Conservation (phyloP, 2,888 invertebrate species). For the Cheiracanthium punctorium region DNA sequence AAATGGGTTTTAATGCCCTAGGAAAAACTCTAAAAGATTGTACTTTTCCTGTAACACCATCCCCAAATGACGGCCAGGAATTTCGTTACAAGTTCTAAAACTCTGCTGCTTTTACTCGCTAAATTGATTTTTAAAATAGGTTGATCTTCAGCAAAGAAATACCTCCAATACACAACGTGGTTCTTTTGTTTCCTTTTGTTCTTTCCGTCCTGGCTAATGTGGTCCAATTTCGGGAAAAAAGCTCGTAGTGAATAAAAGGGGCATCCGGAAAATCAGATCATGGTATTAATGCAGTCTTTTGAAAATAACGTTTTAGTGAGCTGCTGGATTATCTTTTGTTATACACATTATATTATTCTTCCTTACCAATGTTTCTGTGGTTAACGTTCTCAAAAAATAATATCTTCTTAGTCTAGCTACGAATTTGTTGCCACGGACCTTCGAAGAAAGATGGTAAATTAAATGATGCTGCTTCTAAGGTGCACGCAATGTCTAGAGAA, state of each 20-base stretch:
- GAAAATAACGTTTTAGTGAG: neutral
- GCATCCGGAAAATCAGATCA: neutral
- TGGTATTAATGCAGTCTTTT: neutral
- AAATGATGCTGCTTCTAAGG: too few relatives aligned
- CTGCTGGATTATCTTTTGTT: neutral
- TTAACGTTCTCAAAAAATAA: too few relatives aligned
- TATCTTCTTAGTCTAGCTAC: too few relatives aligned
- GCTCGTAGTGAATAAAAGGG: neutral
- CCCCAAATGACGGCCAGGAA: neutral
- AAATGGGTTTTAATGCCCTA: slow-evolving; percentile 11
- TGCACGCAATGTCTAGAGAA: too few relatives aligned
- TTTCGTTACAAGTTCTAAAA: neutral
- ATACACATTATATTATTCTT: too few relatives aligned
- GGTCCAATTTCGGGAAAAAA: neutral
- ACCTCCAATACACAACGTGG: neutral
- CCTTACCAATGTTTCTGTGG: too few relatives aligned
- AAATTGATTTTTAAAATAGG: neutral
- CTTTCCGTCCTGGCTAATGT: neutral
- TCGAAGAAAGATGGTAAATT: too few relatives aligned
- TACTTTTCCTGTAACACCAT: slow-evolving; percentile 5
- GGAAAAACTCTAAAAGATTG: slow-evolving; percentile 2
- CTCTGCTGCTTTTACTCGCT: neutral
- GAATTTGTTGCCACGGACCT: too few relatives aligned
- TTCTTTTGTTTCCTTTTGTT: neutral
- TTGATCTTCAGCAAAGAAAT: neutral